Base-by-base conservation (phyloP, 2,797 vertebrate species). In the Meriones psammophilus region DNA sequence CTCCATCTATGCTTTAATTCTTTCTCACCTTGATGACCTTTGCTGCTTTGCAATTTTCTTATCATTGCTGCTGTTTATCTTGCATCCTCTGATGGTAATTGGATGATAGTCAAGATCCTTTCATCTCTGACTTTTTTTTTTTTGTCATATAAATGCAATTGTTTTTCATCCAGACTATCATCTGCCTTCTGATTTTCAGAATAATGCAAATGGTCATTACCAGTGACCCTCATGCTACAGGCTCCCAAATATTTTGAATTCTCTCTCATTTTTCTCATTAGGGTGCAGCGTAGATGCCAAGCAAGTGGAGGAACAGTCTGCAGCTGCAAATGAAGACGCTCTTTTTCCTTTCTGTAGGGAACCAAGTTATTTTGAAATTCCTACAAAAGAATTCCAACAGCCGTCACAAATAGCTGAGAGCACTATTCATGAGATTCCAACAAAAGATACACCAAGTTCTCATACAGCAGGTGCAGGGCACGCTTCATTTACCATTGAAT, bases 401-500 rank as follows among this genome's bases (percentile, higher is more conserved):
- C 96, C 98, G 88, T 98, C 98, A 94, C 99, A 99, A 93, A 98
- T 98, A 98, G 98, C 99, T 89, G 99, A 98, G 97, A 99, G 99
- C 76, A 98, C 99, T 97, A 99, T 99, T 98, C 99, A 99, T 97
- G 99, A 99, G 98, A 99, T 99, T 96, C 99, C 99, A 96, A 99
- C 99, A 97, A 99, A 99, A 98, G 99, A 99, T 98, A 99, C 99
- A 3, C 99, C 99, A 97, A 98, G 98, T 90, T 95, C 98, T 36
- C 97, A 98, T 56, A 88, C 98, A 87, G 60, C 98, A 96, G 98
- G 99, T 97, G 99, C 99, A 98, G 99, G 99, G 71, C 99, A 99
- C 89, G 99, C 99, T 98, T 99, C 99, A 95, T 99, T 99, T 99
- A 99, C 99, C 93, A 99, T 99, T 97, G 99, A 99, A 98, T 99